Percentiles rank a stretch among this genome's conserved stretches.
Evolutionary conservation across 2,113 vertebrate species (phyloP).

Genomic region (Lampris megalopsis): DNA sequence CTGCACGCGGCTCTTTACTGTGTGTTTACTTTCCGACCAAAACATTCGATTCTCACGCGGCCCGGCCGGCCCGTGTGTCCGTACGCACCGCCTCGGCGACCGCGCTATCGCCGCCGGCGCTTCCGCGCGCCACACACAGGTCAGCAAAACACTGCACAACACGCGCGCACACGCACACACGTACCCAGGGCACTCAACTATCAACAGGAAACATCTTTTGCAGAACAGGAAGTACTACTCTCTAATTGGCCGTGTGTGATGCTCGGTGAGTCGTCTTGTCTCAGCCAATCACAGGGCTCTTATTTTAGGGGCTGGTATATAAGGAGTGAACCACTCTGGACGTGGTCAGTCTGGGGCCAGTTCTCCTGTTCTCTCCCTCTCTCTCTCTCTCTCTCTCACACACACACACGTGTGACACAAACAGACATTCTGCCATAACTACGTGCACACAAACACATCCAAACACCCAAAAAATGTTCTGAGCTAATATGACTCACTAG

Average conservation of each 20-base stretch:
- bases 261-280: conserved; percentile 74
- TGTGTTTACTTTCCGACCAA: conserved; percentile 75
- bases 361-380: not conserved
- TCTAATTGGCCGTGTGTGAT: conserved; percentile 83
- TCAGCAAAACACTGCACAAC: conserved; percentile 80
- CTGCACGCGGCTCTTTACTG: conserved; percentile 27
- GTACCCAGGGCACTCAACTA: conserved; percentile 68
- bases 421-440: not conserved
- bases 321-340: conserved; percentile 66
- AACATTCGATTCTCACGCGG: conserved; percentile 62
- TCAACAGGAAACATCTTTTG: conserved; percentile 96
- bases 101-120: conserved; percentile 64
- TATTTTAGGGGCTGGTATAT: conserved; percentile 94
- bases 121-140: conserved; percentile 75
- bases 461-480: too few species aligned
- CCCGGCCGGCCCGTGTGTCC: conserved; percentile 31
- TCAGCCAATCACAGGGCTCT: conserved; percentile 83
- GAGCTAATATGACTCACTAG: too few species aligned
- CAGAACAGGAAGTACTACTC: conserved; percentile 88
- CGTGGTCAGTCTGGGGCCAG: conserved; percentile 35
- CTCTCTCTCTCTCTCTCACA: not conserved
- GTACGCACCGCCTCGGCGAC: conserved; percentile 35
- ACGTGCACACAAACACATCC: too few species aligned
- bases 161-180: conserved; percentile 37
- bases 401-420: not conserved